phyloP scores from a whole-genome alignment of 2,888 invertebrate genomes.

The Caenorhabditis afra region DNA sequence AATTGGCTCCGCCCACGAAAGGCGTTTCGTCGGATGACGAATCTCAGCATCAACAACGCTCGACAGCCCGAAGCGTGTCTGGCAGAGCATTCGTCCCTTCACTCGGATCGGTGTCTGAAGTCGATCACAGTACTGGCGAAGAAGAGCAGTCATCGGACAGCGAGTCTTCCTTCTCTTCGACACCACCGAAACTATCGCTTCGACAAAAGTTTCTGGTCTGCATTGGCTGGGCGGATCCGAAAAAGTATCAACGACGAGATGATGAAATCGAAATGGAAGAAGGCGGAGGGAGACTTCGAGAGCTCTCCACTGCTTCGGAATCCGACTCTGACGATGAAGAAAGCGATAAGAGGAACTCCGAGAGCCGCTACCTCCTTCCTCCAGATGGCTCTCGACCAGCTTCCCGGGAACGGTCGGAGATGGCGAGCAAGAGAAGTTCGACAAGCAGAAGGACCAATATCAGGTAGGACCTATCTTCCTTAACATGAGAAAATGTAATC shows the following conservation, averaged over 20 bases:
- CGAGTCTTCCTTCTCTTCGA: constrained; percentile 32
- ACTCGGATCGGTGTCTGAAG: constrained; percentile 70
- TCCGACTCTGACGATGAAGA: constrained; percentile 62
- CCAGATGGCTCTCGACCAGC: constrained; percentile 53
- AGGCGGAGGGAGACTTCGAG: constrained; percentile 31
- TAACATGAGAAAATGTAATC: neutral
- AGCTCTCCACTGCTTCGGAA: constrained; percentile 42
- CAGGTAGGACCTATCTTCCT: constrained; percentile 24
- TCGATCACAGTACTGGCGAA: constrained; percentile 68
- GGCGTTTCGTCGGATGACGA: constrained; percentile 62
- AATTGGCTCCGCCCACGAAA: constrained; percentile 37
- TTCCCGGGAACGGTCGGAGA: constrained; percentile 59
- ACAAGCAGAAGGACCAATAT: constrained; percentile 26
- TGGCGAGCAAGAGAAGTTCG: constrained; percentile 55
- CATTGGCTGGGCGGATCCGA: constrained; percentile 74
- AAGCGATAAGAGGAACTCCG: constrained; percentile 48
- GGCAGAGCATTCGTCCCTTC: constrained; percentile 69
- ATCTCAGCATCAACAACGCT: constrained; percentile 49
- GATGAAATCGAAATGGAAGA: constrained; percentile 61
- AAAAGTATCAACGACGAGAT: constrained; percentile 55
- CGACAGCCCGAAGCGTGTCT: constrained; percentile 55
- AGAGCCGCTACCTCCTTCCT: constrained; percentile 59
- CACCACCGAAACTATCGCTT: constrained; percentile 65
- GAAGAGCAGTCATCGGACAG: constrained; percentile 65
- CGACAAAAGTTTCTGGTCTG: constrained; percentile 75